phyloP scores from a whole-genome alignment of 2,888 invertebrate genomes.

The Eudasyphora cyanicolor region DNA sequence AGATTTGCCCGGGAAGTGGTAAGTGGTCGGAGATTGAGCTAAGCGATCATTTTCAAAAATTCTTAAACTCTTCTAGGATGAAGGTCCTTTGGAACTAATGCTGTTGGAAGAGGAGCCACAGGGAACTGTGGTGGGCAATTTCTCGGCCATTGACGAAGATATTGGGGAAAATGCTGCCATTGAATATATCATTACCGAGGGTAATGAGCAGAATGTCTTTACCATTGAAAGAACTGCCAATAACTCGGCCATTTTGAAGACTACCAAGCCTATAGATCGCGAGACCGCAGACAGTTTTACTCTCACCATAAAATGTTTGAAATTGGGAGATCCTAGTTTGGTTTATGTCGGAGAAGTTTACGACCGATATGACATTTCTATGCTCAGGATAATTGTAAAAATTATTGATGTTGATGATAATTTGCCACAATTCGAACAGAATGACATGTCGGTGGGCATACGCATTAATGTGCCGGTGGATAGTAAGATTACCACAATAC shows the following conservation, averaged over 20 bases:
- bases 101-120: constrained; percentile 85
- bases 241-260: constrained; percentile 84
- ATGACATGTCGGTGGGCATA: constrained; percentile 86
- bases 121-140: constrained; percentile 85
- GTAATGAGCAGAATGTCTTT: constrained; percentile 86
- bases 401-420: constrained; percentile 89
- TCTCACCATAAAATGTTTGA: constrained; percentile 87
- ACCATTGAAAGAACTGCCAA: constrained; percentile 84
- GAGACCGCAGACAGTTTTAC: constrained; percentile 83
- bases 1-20: constrained; percentile 86
- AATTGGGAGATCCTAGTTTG: constrained; percentile 81
- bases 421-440: constrained; percentile 84
- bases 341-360: constrained; percentile 79
- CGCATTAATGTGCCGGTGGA: constrained; percentile 88
- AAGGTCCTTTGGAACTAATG: constrained; percentile 83
- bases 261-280: constrained; percentile 84
- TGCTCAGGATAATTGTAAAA: constrained; percentile 84
- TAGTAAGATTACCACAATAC: constrained; percentile 85
- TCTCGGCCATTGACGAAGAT: constrained; percentile 88
- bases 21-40: constrained; percentile 71
- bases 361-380: constrained; percentile 86
- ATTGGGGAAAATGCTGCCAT: constrained; percentile 87
- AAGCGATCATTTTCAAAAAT: not conserved
- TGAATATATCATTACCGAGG: constrained; percentile 87
- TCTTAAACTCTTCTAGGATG: constrained; percentile 82